phyloP scores from a whole-genome alignment of 2,113 vertebrate genomes.

The Tachysurus fulvidraco region DNA sequence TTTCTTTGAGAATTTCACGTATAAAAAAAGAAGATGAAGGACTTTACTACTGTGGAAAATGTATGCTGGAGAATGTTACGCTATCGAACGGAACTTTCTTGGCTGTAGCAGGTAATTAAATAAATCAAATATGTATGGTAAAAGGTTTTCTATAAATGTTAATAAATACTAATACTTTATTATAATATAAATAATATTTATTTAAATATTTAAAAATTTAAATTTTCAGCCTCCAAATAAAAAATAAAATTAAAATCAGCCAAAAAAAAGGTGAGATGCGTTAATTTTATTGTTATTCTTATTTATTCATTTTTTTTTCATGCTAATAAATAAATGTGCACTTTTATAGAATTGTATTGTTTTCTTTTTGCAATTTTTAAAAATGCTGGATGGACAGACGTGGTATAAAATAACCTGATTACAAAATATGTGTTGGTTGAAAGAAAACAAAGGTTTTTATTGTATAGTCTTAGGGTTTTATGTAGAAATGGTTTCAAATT shows the following conservation, averaged over 20 bases:
- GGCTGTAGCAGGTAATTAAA: not conserved
- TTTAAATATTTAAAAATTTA: too few relatives aligned
- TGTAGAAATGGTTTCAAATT: too few relatives aligned
- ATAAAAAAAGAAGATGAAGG: not conserved
- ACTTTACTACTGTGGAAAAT: conserved; percentile 20
- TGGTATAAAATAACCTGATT: not conserved
- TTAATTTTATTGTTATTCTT: too few relatives aligned
- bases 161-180: not conserved
- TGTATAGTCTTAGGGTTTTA: not conserved
- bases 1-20: conserved; percentile 1
- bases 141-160: not conserved
- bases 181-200: too few relatives aligned
- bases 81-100: not conserved
- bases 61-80: not conserved
- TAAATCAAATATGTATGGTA: not conserved
- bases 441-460: not conserved
- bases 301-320: too few relatives aligned
- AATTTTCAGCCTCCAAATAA: not conserved
- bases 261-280: too few relatives aligned
- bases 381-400: not conserved
- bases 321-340: too few relatives aligned
- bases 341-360: not conserved
- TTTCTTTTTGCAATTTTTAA: not conserved
- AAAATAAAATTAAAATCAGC: not conserved
- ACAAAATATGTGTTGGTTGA: not conserved